A percentile compares a stretch with the other conserved stretches of the same genome.
These are phyloP conservation scores for Chrysaora quinquecirrha DNA, from an alignment of 30 jellyfish, hydroid and myxozoan species.

Conservation along the genomic window DNA sequence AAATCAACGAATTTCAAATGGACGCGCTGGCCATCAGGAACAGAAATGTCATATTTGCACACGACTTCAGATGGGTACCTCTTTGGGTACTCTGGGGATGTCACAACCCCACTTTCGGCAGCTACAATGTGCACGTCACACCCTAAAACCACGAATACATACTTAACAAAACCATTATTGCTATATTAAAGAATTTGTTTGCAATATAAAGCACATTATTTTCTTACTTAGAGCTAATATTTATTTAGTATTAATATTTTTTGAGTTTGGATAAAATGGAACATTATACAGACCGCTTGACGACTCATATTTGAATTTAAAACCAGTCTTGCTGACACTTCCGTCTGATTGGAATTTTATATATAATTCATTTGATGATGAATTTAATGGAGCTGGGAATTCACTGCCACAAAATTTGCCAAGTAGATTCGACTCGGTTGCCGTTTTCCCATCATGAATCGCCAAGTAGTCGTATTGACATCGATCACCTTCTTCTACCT, in stretches of 20 bases:
- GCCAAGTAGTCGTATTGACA: conserved; percentile 74
- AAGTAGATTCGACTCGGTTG: neutral
- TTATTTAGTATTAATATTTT: too few relatives aligned
- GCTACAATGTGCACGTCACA: conserved; percentile 19
- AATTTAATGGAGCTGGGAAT: conserved; percentile 37
- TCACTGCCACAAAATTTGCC: conserved; percentile 67
- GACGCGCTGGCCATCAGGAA: conserved; percentile 47
- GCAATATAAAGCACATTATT: too few relatives aligned
- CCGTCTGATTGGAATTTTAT: conserved; percentile 70
- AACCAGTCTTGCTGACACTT: conserved; percentile 60
- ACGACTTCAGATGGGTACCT: conserved; percentile 37
- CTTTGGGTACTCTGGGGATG: conserved; percentile 46
- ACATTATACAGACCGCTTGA: too few relatives aligned
- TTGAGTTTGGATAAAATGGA: too few relatives aligned
- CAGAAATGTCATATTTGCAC: conserved; percentile 46
- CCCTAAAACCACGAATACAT: neutral
- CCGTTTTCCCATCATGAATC: conserved; percentile 54
- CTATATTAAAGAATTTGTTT: too few relatives aligned
- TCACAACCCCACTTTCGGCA: conserved; percentile 31
- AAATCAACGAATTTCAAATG: conserved; percentile 23
- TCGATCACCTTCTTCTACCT: conserved; percentile 60
- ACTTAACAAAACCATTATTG: too few relatives aligned
- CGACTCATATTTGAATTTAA: conserved; percentile 45
- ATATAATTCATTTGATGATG: conserved; percentile 30
- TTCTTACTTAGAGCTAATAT: too few relatives aligned